Conservation (phyloP, 2,888 invertebrate genomes). For the Eupithecia insigniata region DNA sequence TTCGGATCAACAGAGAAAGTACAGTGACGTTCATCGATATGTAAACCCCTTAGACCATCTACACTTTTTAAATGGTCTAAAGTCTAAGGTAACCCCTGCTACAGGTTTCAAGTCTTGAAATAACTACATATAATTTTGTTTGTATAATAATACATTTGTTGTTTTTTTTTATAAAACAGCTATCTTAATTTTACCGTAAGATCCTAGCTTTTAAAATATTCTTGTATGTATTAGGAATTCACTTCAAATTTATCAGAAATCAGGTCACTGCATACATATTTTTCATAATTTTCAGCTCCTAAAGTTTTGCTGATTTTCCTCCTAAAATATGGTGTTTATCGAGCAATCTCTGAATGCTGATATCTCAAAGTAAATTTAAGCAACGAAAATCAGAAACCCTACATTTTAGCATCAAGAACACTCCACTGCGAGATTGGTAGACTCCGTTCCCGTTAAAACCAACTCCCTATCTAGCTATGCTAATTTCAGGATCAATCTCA, state of each 20-base stretch:
- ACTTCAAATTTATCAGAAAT: too few relatives aligned
- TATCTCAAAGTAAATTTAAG: background rate
- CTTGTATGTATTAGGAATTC: too few relatives aligned
- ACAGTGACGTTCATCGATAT: background rate
- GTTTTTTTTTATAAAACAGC: background rate
- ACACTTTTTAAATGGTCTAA: background rate
- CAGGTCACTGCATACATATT: too few relatives aligned
- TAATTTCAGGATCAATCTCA: slow-evolving; percentile 69
- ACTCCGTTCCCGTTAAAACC: slow-evolving; percentile 37
- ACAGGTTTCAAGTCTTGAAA: background rate
- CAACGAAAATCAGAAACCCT: background rate
- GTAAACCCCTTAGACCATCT: background rate
- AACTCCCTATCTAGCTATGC: slow-evolving; percentile 56
- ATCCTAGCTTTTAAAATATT: too few relatives aligned
- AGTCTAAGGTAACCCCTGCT: too few relatives aligned
- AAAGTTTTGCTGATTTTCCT: background rate
- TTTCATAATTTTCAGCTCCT: too few relatives aligned
- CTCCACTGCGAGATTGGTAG: slow-evolving; percentile 24
- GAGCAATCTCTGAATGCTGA: background rate
- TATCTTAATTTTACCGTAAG: background rate
- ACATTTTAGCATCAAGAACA: slow-evolving; percentile 20
- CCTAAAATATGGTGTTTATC: background rate
- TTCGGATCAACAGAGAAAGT: background rate
- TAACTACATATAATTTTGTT: background rate
- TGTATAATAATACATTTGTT: background rate